Base-by-base conservation (phyloP, 2,113 vertebrate species). In the Eulemur macaco region DNA sequence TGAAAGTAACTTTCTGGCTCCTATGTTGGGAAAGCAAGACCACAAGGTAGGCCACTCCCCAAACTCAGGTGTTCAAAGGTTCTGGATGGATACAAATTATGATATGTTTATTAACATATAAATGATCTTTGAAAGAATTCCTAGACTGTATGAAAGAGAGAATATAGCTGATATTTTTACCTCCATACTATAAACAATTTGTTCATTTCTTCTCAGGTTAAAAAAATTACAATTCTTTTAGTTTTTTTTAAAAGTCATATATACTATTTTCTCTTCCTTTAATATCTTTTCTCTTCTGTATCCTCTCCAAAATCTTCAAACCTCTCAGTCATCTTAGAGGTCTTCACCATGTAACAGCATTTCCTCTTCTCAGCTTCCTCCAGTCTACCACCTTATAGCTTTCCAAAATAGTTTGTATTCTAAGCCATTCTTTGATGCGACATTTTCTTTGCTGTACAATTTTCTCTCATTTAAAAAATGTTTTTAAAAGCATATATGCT, bases 401-500 rank as follows among this genome's bases (percentile, higher is more conserved):
- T 80, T 95, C 66, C 60, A 88, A 88, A 91, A 58, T 37, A 74
- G 20, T 84, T 92, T 81, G 7, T 85, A 71, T 83, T 83, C 25
- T 92, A 92, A 93, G 20, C 15, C 39, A 82, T 91, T 85, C 50
- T 93, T 85, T 74, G 54, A 50, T 81, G 71, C 23, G 83, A n/a
- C 89, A 81, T 81, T 81, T 85, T 83, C 66, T 85, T 91, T 88
- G 37, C 34, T 85, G 39, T 91, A 54, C 0, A 85, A 34, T 89
- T 87, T 95, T 91, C 63, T 82, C 34, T 78, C 60, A 93, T 88
- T 85, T 80, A 20, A 47, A 31, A 73, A 84, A 27, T 31, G 5
- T 47, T 93, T 94, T 92, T 39, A 80, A 92, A 86, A 93, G 37
- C 71, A 91, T 91, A 69, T 90, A 91, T 96, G 27, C 25, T 91